A percentile compares a stretch with the other conserved stretches of the same genome.
These are phyloP conservation scores for Ephydatia muelleri DNA, from an alignment of 37 sponge, comb jelly and placozoan genomes.

Conservation along the genomic window DNA sequence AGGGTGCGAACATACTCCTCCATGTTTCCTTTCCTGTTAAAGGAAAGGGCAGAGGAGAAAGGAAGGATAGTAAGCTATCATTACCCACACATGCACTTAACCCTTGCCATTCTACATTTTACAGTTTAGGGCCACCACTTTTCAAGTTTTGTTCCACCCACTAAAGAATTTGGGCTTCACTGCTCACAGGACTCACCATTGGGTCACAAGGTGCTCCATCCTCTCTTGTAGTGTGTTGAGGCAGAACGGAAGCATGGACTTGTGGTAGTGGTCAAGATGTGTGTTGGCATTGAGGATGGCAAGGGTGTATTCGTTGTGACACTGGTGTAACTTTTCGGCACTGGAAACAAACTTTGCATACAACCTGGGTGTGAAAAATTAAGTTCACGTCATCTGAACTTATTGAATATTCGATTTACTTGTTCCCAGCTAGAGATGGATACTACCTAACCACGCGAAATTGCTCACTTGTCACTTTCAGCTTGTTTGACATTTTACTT, in stretches of 20 bases:
- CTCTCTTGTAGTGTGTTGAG: constrained; percentile 75
- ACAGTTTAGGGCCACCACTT: too few species aligned
- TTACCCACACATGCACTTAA: too few species aligned
- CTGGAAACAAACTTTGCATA: constrained; percentile 47
- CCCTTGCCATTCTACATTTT: too few species aligned
- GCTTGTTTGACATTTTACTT: constrained; percentile 18
- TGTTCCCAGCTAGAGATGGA: too few species aligned
- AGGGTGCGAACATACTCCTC: constrained; percentile 31
- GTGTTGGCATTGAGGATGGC: constrained; percentile 70
- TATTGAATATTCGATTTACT: too few species aligned
- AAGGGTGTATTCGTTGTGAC: constrained; percentile 77
- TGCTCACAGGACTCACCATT: too few species aligned
- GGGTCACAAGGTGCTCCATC: constrained; percentile 47
- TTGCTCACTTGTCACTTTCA: constrained; percentile 55
- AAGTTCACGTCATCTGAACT: too few species aligned
- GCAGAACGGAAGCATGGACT: constrained; percentile 47
- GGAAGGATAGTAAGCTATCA: too few species aligned
- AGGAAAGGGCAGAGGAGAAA: neutral
- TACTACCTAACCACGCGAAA: too few species aligned
- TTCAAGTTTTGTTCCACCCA: too few species aligned
- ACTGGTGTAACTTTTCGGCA: constrained; percentile 56
- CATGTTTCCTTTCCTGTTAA: constrained; percentile 54
- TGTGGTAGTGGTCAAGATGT: constrained; percentile 51
- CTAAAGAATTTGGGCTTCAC: too few species aligned
- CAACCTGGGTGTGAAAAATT: constrained; percentile 10